Base-by-base conservation (phyloP, 2,888 invertebrate genomes). In the Drosophila demipolita region DNA sequence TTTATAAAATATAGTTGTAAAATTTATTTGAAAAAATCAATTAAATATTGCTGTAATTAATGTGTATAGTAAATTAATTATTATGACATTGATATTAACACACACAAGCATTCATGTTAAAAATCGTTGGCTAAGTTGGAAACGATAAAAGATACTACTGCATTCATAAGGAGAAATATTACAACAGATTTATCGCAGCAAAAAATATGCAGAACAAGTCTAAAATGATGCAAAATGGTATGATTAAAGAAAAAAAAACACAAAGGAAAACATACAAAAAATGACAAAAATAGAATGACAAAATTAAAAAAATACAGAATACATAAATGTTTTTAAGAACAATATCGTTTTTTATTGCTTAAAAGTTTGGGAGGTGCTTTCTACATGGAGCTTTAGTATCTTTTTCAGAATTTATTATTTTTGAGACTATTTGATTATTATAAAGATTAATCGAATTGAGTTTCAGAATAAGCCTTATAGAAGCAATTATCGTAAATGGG, bases 11-110 rank as follows among this genome's bases (percentile, higher is more conserved):
- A 81, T 86, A 86, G 86, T 71, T 83, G 66, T 83, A 73, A 53
- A 58, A 72, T 72, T 87, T 83, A 83, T 84, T 84, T 88, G 69
- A 80, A 69, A 48, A 81, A 64, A 45, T 83, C 78, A 83, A 78
- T 85, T 83, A 78, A 80, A 72, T 85, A 85, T 57, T 74, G 85
- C 85, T 89, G 80, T 80, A 87, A 80, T 89, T 80, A 89, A 80
- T 86, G 87, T 89, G 85, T 80, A 86, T 87, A 86, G 82, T 82
- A 73, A 85, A 74, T 73, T 75, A 79, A 84, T 82, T 79, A 82
- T 84, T 84, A 79, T 74, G 73, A 73, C 78, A 83, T 74, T 80
- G 71, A 77, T 73, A 77, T 76, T 75, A 60, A 49, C 36, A 66
- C 33, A 60, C 26, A 64, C 23, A 62, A 62, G 78, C 66, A 76